These are phyloP conservation scores for Allacma fusca DNA, from an alignment of 2,888 invertebrate genomes.

Conservation along the genomic window DNA sequence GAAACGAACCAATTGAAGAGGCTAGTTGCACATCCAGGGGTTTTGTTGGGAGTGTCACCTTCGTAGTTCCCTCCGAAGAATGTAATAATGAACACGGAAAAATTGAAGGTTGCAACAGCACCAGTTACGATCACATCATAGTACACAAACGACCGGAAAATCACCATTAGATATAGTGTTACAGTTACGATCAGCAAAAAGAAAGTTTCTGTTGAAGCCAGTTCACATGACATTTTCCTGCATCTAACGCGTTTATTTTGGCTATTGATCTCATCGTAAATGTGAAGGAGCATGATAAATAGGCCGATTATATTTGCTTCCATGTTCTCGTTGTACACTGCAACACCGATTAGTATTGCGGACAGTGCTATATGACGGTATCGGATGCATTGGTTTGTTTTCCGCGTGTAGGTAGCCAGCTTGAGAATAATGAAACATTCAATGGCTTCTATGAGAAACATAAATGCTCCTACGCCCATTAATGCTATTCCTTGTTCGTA, in stretches of 20 bases:
- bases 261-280: conserved; percentile 10
- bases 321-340: conserved; percentile 16
- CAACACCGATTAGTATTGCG: not conserved
- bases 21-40: not conserved
- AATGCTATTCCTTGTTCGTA: conserved; percentile 2
- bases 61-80: conserved; percentile 1
- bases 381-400: not conserved
- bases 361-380: not conserved
- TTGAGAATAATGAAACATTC: not conserved
- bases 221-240: no score
- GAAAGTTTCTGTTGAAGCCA: no score
- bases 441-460: not conserved
- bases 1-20: not conserved
- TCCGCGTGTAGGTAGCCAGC: not conserved
- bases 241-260: not conserved
- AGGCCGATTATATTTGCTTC: not conserved
- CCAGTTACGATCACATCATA: not conserved
- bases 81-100: not conserved
- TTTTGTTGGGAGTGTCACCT: not conserved
- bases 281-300: not conserved
- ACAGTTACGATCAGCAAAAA: no score
- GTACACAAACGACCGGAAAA: not conserved
- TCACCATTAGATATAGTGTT: no score
- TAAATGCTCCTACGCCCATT: not conserved
- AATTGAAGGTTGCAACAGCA: not conserved